Evolutionary conservation across 2,888 invertebrate species (phyloP).

Genomic region (Limnephilus lunatus): DNA sequence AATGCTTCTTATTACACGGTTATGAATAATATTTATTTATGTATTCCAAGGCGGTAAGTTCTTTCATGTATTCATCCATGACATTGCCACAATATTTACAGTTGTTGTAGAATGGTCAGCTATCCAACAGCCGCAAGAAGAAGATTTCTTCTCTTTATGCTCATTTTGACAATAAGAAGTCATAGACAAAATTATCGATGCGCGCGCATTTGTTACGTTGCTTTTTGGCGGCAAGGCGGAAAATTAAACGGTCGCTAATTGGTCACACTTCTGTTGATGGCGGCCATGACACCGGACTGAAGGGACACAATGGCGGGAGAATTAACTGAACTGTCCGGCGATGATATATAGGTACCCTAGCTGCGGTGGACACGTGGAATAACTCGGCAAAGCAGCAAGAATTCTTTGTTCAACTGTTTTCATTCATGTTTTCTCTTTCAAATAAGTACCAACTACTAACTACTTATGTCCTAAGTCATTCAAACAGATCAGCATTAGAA

Average conservation of each 20-base stretch:
- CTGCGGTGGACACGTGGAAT: conserved; percentile 5
- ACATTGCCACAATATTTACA: conserved; percentile 45
- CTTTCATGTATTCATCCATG: conserved; percentile 30
- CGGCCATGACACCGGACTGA: conserved; percentile 32
- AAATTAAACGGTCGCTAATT: conserved; percentile 39
- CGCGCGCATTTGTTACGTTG: conserved; percentile 39
- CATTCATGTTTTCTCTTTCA: neutral
- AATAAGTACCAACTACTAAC: neutral
- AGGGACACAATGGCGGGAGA: conserved; percentile 15
- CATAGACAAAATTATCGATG: conserved; percentile 37
- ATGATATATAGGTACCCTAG: neutral
- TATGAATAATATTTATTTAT: neutral
- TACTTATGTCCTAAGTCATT: neutral
- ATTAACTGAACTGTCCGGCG: neutral
- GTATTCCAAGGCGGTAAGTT: conserved; percentile 13
- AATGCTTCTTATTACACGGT: neutral
- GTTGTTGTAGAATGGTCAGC: conserved; percentile 15
- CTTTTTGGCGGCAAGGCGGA: conserved; percentile 42
- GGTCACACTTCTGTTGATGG: conserved; percentile 33
- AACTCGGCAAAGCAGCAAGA: neutral
- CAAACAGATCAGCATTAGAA: neutral
- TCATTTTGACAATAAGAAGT: conserved; percentile 7
- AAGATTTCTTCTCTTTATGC: neutral
- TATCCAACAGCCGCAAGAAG: neutral
- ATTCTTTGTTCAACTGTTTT: neutral